Evolutionary conservation across 2,113 vertebrate genomes (phyloP).

Genomic region (Platysternon megacephalum): DNA sequence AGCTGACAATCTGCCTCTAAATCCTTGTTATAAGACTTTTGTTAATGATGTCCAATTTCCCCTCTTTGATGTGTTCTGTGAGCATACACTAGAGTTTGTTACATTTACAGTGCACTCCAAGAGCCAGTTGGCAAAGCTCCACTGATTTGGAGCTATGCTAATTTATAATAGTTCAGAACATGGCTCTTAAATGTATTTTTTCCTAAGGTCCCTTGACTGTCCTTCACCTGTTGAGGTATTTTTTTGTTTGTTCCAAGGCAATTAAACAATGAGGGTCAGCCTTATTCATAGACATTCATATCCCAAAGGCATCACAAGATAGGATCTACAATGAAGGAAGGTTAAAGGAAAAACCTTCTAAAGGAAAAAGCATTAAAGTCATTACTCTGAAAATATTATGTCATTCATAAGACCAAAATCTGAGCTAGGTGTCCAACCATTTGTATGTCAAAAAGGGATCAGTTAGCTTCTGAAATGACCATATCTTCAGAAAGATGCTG

Average conservation of each 20-base stretch:
- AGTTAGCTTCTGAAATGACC: not conserved
- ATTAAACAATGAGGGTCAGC: not conserved
- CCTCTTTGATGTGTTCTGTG: constrained; percentile 9
- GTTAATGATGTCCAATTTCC: constrained; percentile 36
- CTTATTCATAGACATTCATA: not conserved
- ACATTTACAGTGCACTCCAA: not conserved
- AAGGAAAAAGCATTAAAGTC: not conserved
- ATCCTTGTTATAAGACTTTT: constrained; percentile 34
- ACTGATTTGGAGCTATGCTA: not conserved
- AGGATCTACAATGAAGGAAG: not conserved
- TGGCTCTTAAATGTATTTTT: not conserved
- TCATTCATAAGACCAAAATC: not conserved
- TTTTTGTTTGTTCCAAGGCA: not conserved
- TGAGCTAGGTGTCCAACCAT: not conserved
- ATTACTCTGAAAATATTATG: not conserved
- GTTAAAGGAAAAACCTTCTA: not conserved
- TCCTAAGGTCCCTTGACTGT: not conserved
- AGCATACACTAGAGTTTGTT: not conserved
- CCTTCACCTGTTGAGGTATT: fast-evolving
- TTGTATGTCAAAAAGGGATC: not conserved
- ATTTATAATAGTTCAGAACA: not conserved
- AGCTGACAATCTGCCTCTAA: constrained; percentile 38
- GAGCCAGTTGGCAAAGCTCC: not conserved
- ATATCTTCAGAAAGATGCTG: not conserved
- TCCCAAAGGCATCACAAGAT: not conserved